Percentiles rank a stretch among this genome's conserved stretches.
phyloP scores from a whole-genome alignment of 2,797 vertebrate genomes.

The Poeciliopsis presidionis region DNA sequence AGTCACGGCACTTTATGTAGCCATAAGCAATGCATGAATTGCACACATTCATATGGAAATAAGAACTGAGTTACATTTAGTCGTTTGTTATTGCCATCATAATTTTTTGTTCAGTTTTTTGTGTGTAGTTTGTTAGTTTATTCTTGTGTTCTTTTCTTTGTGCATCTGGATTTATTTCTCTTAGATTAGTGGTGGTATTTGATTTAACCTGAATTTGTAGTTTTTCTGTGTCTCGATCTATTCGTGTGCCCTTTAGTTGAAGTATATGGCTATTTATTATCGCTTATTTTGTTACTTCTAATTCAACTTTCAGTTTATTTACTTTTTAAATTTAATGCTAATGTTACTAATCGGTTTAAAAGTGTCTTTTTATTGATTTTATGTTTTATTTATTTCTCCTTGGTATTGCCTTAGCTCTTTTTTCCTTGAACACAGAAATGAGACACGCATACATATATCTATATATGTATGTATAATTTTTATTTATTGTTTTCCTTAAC shows the following conservation, averaged over 20 bases:
- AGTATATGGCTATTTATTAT: background rate
- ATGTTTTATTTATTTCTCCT: too few relatives aligned
- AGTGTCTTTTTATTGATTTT: too few relatives aligned
- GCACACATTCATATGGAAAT: background rate
- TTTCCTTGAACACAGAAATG: background rate
- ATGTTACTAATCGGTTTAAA: too few relatives aligned
- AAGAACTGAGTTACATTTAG: background rate
- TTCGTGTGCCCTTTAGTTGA: background rate
- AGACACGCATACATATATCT: too few relatives aligned
- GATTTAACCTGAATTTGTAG: background rate
- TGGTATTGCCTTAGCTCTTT: background rate
- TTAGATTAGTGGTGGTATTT: background rate
- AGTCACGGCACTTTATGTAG: background rate
- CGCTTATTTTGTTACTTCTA: background rate
- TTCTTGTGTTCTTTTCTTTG: background rate
- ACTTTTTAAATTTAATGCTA: too few relatives aligned
- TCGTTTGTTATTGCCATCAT: background rate
- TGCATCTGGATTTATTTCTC: background rate
- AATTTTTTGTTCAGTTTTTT: too few relatives aligned
- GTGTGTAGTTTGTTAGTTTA: background rate
- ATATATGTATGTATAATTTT: too few relatives aligned
- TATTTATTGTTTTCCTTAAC: background rate
- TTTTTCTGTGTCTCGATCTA: background rate
- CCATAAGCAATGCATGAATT: background rate
- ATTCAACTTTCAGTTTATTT: background rate